Percentiles rank a stretch among this genome's conserved stretches.
Evolutionary conservation across 1,140 invertebrate genomes (phyloP).

Genomic region (Ctenoplectra terminalis): DNA sequence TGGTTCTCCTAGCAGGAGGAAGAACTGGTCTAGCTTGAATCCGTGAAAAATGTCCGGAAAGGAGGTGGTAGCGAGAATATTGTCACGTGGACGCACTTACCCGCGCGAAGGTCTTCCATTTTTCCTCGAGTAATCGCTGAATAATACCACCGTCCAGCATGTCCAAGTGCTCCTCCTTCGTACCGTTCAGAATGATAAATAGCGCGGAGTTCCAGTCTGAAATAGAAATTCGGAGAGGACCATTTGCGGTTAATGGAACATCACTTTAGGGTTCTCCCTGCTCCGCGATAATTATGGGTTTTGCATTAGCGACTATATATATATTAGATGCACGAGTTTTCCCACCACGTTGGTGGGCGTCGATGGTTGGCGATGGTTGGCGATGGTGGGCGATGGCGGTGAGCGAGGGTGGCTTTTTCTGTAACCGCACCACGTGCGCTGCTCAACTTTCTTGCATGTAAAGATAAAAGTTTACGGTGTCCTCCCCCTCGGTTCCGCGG

Average conservation of each 20-base stretch:
- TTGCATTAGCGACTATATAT: conserved; percentile 55
- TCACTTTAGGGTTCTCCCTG: conserved; percentile 60
- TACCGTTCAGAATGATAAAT: conserved; percentile 98
- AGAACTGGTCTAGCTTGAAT: neutral
- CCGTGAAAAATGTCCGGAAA: conserved; percentile 36
- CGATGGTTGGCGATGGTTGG: too few species aligned
- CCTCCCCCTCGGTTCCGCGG: neutral
- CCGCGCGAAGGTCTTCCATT: conserved; percentile 99
- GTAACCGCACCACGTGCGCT: conserved; percentile 44
- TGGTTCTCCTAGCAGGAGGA: neutral
- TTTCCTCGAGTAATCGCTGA: conserved; percentile 97
- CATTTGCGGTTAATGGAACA: conserved; percentile 69
- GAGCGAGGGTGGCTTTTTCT: too few species aligned
- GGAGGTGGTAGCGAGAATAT: conserved; percentile 49
- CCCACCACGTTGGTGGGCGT: too few species aligned
- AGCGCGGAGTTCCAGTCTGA: conserved; percentile 99
- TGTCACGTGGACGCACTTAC: conserved; percentile 83
- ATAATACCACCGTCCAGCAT: conserved; percentile 99
- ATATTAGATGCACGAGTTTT: conserved; percentile 36
- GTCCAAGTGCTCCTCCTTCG: conserved; percentile 98
- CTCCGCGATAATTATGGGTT: conserved; percentile 64
- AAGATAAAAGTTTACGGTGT: conserved; percentile 55
- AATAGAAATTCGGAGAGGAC: conserved; percentile 73
- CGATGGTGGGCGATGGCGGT: too few species aligned
- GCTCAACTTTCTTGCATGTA: conserved; percentile 54